Conservation (phyloP, 2,888 invertebrate species). For the Synanthedon myopaeformis region DNA sequence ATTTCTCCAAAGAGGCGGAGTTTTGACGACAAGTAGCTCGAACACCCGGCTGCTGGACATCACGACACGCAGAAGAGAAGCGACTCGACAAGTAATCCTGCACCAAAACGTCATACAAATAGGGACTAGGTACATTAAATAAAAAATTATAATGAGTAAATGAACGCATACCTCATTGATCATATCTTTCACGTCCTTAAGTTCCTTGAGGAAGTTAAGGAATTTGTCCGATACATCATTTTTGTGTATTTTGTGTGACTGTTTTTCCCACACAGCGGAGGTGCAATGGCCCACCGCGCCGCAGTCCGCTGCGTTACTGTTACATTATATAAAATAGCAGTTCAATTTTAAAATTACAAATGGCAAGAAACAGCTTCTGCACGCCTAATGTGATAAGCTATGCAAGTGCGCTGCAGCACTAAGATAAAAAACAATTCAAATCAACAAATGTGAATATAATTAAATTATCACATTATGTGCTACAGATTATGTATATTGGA, state of each 20-base stretch:
- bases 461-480: too few relatives aligned
- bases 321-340: not conserved
- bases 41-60: slow-evolving; percentile 76
- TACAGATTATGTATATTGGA: too few relatives aligned
- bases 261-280: slow-evolving; percentile 82
- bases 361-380: too few relatives aligned
- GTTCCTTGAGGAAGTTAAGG: slow-evolving; percentile 38
- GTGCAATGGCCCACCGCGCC: slow-evolving; percentile 86
- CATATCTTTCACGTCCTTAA: slow-evolving; percentile 55
- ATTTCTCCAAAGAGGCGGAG: slow-evolving; percentile 72
- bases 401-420: too few relatives aligned
- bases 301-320: slow-evolving; percentile 81
- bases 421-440: too few relatives aligned
- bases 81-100: slow-evolving; percentile 84
- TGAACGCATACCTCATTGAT: slow-evolving; percentile 41
- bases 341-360: not conserved
- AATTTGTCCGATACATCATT: slow-evolving; percentile 85
- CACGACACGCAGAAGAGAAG: slow-evolving; percentile 83
- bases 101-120: too few relatives aligned
- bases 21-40: slow-evolving; percentile 77
- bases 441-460: too few relatives aligned
- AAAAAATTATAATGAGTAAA: not conserved
- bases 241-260: slow-evolving; percentile 71
- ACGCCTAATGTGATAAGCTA: too few relatives aligned
- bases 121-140: not conserved